Evolutionary conservation across 1,140 invertebrate genomes (phyloP).

Genomic region (Solen grandis): DNA sequence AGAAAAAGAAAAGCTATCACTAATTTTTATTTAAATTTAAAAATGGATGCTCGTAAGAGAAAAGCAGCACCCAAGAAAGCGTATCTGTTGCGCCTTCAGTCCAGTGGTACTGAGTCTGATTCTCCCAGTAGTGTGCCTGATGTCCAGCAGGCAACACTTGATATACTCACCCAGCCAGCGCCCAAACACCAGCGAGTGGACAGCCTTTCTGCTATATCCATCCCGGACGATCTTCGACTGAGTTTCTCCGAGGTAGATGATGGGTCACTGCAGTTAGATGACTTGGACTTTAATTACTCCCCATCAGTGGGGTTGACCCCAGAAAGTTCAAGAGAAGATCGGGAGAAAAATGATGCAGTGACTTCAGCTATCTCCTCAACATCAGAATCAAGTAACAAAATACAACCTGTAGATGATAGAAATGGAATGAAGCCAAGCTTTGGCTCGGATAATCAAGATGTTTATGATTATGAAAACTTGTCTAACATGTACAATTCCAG

Average conservation of each 20-base stretch:
- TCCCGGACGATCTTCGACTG: conserved; percentile 40
- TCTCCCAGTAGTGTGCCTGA: background rate
- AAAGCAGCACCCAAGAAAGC: conserved; percentile 30
- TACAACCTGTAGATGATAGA: too few species aligned
- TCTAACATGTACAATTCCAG: too few species aligned
- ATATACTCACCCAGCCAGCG: background rate
- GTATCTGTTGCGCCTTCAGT: conserved; percentile 16
- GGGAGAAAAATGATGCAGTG: conserved; percentile 11
- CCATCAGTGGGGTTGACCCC: background rate
- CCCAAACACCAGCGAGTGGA: background rate
- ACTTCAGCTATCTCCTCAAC: conserved; percentile 14
- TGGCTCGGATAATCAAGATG: too few species aligned
- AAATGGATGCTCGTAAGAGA: too few species aligned
- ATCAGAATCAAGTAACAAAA: background rate
- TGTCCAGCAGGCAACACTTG: background rate
- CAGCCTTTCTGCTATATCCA: conserved; percentile 39
- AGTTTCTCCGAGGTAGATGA: conserved; percentile 53
- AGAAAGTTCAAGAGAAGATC: too few species aligned
- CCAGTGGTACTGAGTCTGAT: background rate
- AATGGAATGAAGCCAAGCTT: too few species aligned
- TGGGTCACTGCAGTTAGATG: conserved; percentile 29
- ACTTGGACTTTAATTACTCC: conserved; percentile 20
- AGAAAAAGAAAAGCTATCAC: too few species aligned
- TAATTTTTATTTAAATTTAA: too few species aligned
- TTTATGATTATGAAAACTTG: too few species aligned